Evolutionary conservation across 2,797 vertebrate species (phyloP), one percentile per base, ranked within the genome.

Genomic region (Steatocranus sp.): DNA sequence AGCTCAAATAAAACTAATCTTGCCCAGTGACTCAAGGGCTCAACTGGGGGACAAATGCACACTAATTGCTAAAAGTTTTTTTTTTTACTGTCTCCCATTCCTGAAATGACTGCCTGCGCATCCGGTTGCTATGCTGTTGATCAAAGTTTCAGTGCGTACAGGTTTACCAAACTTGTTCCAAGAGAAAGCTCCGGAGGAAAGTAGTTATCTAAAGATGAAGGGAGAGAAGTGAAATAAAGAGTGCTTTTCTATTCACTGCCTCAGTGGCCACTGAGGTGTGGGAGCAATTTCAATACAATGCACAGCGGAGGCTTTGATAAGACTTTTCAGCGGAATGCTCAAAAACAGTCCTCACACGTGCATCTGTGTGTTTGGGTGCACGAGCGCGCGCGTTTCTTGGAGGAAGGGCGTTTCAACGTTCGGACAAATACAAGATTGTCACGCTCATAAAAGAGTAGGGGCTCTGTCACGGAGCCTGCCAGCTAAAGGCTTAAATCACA

Each of bases 221-320:
- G 79, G 38, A 80, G 77, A 86, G 78, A 90, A 94, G 91, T 89
- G 53, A 92, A 93, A 94, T 92, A 92, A 92, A 91, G 89, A 94
- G 88, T 73, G 91, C 76, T 95, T 95, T 96, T 96, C 94, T 94
- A 93, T 93, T 96, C 93, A 95, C 94, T 96, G 93, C 86, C 94
- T 96, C 93, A 94, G 94, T 96, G 93, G 85, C 95, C 96, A 96
- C 89, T 96, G 95, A 96, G 96, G 96, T 96, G 95, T 95, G 95
- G 94, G 95, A 96, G 93, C 89, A 93, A 95, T 97, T 97, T 97
- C 94, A 96, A 95, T 96, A 95, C 93, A 96, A 95, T 96, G 95
- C 87, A 91, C 80, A 85, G 86, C 53, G 4, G 80, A 87, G 86
- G 85, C 87, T 92, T 93, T 91, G 93, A 94, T 93, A 91, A 91